phyloP scores from a whole-genome alignment of 2,113 vertebrate genomes.

The Paedocypris sp. region DNA sequence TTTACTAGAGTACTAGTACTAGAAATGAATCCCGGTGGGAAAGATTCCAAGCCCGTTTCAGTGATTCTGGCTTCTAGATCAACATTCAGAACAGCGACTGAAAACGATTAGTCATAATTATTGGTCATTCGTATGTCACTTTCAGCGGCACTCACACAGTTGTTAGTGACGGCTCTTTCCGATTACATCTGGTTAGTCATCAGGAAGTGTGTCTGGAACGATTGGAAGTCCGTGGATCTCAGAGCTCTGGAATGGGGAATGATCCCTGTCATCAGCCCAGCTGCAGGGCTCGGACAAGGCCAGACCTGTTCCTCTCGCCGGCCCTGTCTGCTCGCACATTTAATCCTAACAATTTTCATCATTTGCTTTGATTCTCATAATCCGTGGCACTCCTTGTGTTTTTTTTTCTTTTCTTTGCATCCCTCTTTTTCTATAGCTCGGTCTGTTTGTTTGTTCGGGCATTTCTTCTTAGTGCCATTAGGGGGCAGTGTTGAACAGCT shows the following conservation, averaged over 20 bases:
- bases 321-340: not conserved
- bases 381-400: too few species aligned
- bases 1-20: too few species aligned
- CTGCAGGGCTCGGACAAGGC: constrained; percentile 6
- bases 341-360: too few species aligned
- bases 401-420: too few species aligned
- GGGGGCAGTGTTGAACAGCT: constrained; percentile 18
- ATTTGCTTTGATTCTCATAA: too few species aligned
- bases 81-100: not conserved
- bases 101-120: not conserved
- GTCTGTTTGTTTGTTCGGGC: not conserved
- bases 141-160: not conserved
- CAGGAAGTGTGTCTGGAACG: not conserved
- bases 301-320: constrained; percentile 5
- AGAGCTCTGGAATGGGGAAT: constrained; percentile 16
- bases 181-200: constrained; percentile 23
- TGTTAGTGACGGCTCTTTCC: not conserved
- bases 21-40: not conserved
- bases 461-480: not conserved
- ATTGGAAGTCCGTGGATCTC: not conserved
- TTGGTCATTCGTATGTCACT: constrained; percentile 16
- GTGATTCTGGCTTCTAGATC: not conserved
- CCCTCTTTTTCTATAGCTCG: not conserved
- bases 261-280: not conserved
- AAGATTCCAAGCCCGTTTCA: not conserved